Conservation (phyloP, 2,113 vertebrate genomes). For the Tenrec ecaudatus region DNA sequence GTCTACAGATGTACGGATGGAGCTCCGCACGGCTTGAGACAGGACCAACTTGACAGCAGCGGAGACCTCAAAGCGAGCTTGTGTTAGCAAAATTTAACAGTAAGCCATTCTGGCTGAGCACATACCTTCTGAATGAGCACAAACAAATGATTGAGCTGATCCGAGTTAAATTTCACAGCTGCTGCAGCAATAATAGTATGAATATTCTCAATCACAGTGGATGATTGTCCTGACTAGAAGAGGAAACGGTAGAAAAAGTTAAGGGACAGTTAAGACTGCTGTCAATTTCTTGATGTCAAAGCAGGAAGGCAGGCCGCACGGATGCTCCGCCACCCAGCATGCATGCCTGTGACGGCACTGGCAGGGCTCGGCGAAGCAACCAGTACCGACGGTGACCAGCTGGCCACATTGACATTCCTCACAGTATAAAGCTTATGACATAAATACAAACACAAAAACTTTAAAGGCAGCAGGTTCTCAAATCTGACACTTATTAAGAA, state of each 20-base stretch:
- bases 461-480: not conserved
- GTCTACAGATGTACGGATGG: not conserved
- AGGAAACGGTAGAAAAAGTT: constrained; percentile 21
- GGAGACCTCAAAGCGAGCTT: not conserved
- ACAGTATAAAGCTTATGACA: not conserved
- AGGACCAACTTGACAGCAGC: too few relatives aligned
- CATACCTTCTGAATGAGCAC: constrained; percentile 97
- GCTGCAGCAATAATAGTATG: constrained; percentile 98
- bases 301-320: not conserved
- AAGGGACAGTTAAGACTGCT: constrained; percentile 18
- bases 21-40: not conserved
- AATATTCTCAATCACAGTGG: constrained; percentile 99
- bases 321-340: not conserved
- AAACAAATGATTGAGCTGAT: constrained; percentile 98
- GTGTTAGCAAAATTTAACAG: constrained; percentile 32
- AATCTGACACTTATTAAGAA: constrained; percentile 20
- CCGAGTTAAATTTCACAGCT: constrained; percentile 97
- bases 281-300: not conserved
- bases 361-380: not conserved
- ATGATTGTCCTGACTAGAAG: constrained; percentile 95
- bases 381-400: not conserved
- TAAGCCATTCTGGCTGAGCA: constrained; percentile 2
- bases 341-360: not conserved
- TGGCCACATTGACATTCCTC: constrained; percentile 23
- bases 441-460: not conserved